Conservation (phyloP, 2,797 vertebrate species). For the Nyctalus aviator region DNA sequence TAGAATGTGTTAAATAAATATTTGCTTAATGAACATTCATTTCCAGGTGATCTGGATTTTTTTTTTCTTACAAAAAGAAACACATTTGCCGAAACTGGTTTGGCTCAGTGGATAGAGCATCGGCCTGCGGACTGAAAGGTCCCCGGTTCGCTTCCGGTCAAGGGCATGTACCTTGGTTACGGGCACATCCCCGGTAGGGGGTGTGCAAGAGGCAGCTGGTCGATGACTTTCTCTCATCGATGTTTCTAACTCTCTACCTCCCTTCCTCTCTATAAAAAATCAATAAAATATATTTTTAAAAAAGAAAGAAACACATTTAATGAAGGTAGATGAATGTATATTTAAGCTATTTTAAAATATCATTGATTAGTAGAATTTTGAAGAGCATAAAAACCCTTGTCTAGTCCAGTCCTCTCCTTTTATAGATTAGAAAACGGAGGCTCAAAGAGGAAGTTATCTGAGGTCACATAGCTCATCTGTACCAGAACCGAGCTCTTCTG, state of each 20-base stretch:
- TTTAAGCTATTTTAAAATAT: neutral
- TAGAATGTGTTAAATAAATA: neutral
- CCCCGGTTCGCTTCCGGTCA: too few relatives aligned
- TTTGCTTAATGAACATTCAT: neutral
- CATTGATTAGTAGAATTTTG: neutral
- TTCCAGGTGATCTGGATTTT: neutral
- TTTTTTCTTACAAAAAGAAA: constrained; percentile 1
- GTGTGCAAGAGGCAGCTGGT: too few relatives aligned
- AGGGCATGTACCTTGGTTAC: too few relatives aligned
- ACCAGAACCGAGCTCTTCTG: constrained; percentile 24
- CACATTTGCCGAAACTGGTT: too few relatives aligned
- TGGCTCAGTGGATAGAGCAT: too few relatives aligned
- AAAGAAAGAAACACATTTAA: neutral
- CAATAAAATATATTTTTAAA: too few relatives aligned
- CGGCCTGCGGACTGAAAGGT: too few relatives aligned
- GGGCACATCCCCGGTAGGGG: too few relatives aligned
- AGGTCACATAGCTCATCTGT: constrained; percentile 50
- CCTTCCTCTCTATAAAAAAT: too few relatives aligned
- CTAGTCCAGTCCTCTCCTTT: constrained; percentile 3
- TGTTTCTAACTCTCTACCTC: too few relatives aligned
- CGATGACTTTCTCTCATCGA: too few relatives aligned
- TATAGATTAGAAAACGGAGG: constrained; percentile 36
- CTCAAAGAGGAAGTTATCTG: neutral
- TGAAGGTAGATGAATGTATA: neutral
- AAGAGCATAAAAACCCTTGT: neutral